Conservation (phyloP, 2,797 vertebrate species). For the Austrolebias charrua region DNA sequence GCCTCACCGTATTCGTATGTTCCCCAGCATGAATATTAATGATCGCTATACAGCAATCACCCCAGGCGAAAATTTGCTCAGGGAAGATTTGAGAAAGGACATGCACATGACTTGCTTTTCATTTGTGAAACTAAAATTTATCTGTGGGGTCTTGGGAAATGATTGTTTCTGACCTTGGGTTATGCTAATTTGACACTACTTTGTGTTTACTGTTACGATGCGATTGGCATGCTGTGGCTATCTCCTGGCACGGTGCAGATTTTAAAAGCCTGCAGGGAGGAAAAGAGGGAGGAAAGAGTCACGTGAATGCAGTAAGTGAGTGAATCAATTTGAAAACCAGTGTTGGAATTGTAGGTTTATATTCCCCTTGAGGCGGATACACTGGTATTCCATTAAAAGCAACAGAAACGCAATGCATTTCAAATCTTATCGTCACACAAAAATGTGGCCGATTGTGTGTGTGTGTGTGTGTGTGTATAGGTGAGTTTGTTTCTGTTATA, state of each 20-base stretch:
- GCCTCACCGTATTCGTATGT: conserved; percentile 20
- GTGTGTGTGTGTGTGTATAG: neutral
- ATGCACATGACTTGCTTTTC: conserved; percentile 27
- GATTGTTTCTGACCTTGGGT: conserved; percentile 63
- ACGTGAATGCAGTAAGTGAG: conserved; percentile 50
- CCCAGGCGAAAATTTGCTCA: conserved; percentile 35
- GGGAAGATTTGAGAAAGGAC: conserved; percentile 47
- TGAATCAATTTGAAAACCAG: conserved; percentile 62
- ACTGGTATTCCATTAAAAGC: conserved; percentile 67
- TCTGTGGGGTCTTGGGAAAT: conserved; percentile 45
- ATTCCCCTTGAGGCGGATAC: conserved; percentile 59
- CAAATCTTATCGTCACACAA: conserved; percentile 57
- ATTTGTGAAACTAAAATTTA: conserved; percentile 51
- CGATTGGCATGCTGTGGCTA: conserved; percentile 19
- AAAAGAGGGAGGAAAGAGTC: conserved; percentile 19
- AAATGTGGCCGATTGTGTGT: conserved; percentile 11
- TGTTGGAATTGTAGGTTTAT: conserved; percentile 52
- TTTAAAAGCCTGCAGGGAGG: conserved; percentile 30
- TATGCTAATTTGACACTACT: conserved; percentile 60
- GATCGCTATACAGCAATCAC: conserved; percentile 43
- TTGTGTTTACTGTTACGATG: conserved; percentile 54
- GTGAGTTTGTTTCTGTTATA: no score
- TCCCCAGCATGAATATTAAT: conserved; percentile 68
- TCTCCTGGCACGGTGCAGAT: conserved; percentile 11
- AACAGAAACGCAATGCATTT: conserved; percentile 65